Conservation (phyloP, 2,113 vertebrate genomes). For the Oreotrochilus melanogaster region DNA sequence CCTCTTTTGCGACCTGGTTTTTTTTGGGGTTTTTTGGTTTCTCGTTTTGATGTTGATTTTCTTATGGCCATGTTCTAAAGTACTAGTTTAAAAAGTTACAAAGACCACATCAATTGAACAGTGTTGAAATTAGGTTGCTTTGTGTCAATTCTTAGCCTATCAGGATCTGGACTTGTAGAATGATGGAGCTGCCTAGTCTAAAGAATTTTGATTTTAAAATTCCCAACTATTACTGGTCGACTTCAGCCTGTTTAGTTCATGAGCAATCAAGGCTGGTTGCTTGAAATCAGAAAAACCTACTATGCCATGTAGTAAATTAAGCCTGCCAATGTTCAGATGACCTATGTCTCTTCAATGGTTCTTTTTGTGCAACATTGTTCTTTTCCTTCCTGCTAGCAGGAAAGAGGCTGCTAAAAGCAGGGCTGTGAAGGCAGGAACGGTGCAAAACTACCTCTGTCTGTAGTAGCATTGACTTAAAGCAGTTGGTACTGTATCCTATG, state of each 20-base stretch:
- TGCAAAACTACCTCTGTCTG: background rate
- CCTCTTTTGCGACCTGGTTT: rapidly evolving
- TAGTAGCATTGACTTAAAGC: background rate
- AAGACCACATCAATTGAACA: background rate
- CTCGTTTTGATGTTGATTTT: background rate
- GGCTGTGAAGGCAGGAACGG: background rate
- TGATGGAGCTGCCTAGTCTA: background rate
- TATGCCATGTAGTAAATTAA: background rate
- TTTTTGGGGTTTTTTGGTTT: background rate
- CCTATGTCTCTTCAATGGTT: background rate
- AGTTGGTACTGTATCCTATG: background rate
- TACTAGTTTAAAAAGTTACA: background rate
- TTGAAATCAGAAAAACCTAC: background rate
- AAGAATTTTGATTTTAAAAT: background rate
- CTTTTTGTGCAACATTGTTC: background rate
- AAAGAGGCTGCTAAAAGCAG: background rate
- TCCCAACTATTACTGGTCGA: background rate
- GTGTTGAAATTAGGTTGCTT: background rate
- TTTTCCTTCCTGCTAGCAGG: background rate
- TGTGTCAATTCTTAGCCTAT: background rate
- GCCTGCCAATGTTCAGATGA: background rate
- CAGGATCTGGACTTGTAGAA: background rate
- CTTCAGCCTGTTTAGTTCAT: background rate
- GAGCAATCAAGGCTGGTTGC: background rate
- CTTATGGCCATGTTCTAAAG: background rate